phyloP scores from a whole-genome alignment of 2,888 invertebrate genomes.

The Heliothis peltigera region DNA sequence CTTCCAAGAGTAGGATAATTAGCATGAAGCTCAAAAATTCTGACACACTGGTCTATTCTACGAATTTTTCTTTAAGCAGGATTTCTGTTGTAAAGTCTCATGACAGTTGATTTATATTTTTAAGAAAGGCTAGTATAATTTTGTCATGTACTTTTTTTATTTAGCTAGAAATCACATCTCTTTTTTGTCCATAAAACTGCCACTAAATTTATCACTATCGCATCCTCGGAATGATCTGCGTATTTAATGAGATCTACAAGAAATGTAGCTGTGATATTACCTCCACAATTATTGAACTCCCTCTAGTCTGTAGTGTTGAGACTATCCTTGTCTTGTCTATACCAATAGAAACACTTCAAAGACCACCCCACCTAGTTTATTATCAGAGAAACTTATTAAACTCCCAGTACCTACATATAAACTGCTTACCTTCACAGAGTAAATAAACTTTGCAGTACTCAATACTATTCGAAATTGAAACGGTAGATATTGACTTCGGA shows the following conservation, averaged over 20 bases:
- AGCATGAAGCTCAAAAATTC: too few relatives aligned
- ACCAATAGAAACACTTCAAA: conserved; percentile 12
- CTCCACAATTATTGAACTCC: conserved; percentile 11
- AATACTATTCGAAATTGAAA: conserved; percentile 49
- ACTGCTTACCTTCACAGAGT: conserved; percentile 35
- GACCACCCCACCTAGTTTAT: conserved; percentile 24
- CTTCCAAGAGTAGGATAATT: too few relatives aligned
- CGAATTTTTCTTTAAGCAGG: too few relatives aligned
- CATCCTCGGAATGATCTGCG: too few relatives aligned
- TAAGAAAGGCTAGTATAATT: too few relatives aligned
- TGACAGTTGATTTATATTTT: too few relatives aligned
- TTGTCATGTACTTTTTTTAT: too few relatives aligned
- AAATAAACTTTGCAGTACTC: conserved; percentile 50
- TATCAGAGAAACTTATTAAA: conserved; percentile 47
- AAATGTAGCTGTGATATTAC: neutral
- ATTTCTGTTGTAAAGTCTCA: too few relatives aligned
- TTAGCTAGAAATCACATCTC: too few relatives aligned
- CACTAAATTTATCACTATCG: too few relatives aligned
- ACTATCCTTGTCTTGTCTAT: conserved; percentile 5
- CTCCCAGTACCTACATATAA: conserved; percentile 38
- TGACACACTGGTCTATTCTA: too few relatives aligned
- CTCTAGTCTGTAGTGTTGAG: neutral
- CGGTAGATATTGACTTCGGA: conserved; percentile 49
- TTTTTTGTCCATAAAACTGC: too few relatives aligned
- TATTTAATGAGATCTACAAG: neutral